Percentiles rank a stretch among this genome's conserved stretches.
Evolutionary conservation across 2,113 vertebrate species (phyloP).

Genomic region (Hemichromis elongatus): DNA sequence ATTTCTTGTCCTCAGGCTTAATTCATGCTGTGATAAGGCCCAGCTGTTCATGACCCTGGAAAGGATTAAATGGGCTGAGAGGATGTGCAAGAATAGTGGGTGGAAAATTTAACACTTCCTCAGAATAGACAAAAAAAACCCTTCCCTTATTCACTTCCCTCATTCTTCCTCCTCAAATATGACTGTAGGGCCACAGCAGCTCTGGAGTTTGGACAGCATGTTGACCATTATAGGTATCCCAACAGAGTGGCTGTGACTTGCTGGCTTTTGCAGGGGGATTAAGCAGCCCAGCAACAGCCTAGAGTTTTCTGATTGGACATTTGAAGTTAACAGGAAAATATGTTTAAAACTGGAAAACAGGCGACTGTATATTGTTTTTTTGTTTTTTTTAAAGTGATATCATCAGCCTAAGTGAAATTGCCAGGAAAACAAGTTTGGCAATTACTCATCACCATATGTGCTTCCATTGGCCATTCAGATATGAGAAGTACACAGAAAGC

Average conservation of each 20-base stretch:
- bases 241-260: neutral
- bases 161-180: neutral
- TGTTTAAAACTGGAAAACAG: neutral
- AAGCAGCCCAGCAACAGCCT: neutral
- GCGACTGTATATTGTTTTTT: neutral
- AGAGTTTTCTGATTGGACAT: neutral
- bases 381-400: neutral
- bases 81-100: neutral
- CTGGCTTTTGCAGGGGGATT: neutral
- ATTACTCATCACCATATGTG: constrained; percentile 47
- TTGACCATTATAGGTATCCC: neutral
- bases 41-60: neutral
- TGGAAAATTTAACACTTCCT: neutral
- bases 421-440: neutral
- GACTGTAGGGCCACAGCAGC: neutral
- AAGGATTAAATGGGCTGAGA: neutral
- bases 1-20: neutral
- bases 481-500: neutral
- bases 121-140: neutral
- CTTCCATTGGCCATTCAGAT: neutral
- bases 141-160: neutral
- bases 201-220: neutral
- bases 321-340: neutral
- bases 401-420: neutral
- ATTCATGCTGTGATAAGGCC: neutral